A percentile compares a stretch with the other conserved stretches of the same genome.
phyloP scores from a whole-genome alignment of 2,797 vertebrate genomes.

The Tragelaphus eurycerus region DNA sequence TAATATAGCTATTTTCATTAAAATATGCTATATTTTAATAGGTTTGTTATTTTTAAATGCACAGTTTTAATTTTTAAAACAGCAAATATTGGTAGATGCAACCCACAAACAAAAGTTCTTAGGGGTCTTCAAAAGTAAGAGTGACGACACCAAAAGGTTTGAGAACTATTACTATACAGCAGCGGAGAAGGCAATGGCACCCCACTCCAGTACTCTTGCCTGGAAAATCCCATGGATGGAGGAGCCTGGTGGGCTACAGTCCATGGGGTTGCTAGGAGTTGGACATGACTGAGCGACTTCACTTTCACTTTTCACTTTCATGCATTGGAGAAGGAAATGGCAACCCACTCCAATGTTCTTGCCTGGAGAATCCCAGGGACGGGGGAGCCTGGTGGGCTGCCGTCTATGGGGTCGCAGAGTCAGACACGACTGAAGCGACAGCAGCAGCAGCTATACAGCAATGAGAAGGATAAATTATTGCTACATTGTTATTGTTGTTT shows the following conservation, averaged over 20 bases:
- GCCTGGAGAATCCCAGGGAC: too few species aligned
- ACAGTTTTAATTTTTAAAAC: conserved; percentile 18
- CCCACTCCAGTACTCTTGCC: too few species aligned
- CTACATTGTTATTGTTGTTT: neutral
- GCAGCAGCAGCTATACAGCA: neutral
- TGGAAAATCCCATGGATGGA: too few species aligned
- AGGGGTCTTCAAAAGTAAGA: neutral
- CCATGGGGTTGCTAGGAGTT: too few species aligned
- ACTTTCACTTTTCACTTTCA: too few species aligned
- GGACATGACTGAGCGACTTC: too few species aligned
- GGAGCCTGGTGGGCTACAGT: too few species aligned
- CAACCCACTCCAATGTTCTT: too few species aligned
- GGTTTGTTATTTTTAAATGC: neutral
- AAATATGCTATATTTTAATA: neutral
- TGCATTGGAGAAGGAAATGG: too few species aligned
- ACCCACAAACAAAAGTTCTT: neutral
- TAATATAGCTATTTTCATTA: conserved; percentile 30
- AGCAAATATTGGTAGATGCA: neutral
- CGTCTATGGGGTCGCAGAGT: too few species aligned
- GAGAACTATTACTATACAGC: neutral
- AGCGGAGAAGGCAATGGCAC: neutral
- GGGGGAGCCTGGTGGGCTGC: too few species aligned
- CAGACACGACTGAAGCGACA: too few species aligned
- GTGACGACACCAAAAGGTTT: neutral
- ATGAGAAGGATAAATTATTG: neutral